Evolutionary conservation across 2,888 invertebrate species (phyloP), one percentile per base, ranked within the genome.

Genomic region (Diadromus collaris): DNA sequence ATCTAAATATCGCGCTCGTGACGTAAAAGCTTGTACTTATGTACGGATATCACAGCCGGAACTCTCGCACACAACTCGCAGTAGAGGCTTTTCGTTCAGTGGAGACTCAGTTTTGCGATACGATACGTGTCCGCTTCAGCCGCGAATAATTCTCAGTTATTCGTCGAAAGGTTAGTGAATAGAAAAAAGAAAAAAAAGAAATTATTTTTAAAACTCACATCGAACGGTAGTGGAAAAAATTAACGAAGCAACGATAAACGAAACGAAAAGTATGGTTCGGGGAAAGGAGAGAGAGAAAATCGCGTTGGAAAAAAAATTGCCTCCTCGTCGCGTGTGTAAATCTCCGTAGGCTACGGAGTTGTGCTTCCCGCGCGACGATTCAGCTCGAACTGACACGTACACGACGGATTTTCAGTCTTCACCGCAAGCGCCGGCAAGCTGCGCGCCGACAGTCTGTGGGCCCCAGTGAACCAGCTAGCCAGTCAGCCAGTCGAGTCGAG

Each of bases 341-440:
- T 60, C 21, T 60, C 27, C 0, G 19, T 6, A 2, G 54, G 24
- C 16, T 16, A 56, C 56, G 6, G 56, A 44, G 56, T 68, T 61
- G 76, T 79, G 72, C 64, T 76, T 73, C 65, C 65, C 76, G 76
- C 76, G 76, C 79, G 79, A 76, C 73, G 79, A 65, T 76, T 67
- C 76, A 21, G 46, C 70, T 63, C 79, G 54, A 67, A 79, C 79
- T 79, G 79, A 76, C 76, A 76, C 76, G 76, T 73, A 76, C 58
- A 73, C 72, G 72, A 68, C 63, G 63, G 61, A 41, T 32, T 61
- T 72, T 73, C 24, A 72, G 70, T 61, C 58, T 76, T 76, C 29
- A 44, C 69, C 58, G 58, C 46, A 16, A 41, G 68, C 54, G 76
- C 76, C 76, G 79, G 72, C 76, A 46, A 68, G 71, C 60, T 70